phyloP scores from a whole-genome alignment of 2,797 vertebrate species.

The Hypotaenidia okinawae region DNA sequence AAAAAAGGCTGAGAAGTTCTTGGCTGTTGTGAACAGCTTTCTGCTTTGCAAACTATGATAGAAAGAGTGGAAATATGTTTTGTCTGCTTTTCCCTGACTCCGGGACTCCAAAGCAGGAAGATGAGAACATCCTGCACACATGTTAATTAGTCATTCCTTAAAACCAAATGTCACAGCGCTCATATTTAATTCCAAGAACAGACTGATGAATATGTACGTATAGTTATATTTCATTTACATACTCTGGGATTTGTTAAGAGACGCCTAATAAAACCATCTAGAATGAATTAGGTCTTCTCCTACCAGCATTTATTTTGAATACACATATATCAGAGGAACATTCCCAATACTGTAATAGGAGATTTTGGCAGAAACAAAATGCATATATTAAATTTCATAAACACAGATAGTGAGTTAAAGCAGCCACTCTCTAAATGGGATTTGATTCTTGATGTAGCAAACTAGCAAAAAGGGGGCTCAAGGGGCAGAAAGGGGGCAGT shows the following conservation, averaged over 20 bases:
- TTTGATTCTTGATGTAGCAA: background rate
- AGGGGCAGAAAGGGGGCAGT: accelerated
- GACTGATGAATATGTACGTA: constrained; percentile 72
- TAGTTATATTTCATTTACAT: constrained; percentile 72
- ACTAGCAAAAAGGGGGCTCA: background rate
- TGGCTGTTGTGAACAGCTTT: constrained; percentile 38
- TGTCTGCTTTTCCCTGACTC: constrained; percentile 65
- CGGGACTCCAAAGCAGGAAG: constrained; percentile 47
- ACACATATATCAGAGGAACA: constrained; percentile 40
- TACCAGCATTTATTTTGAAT: constrained; percentile 57
- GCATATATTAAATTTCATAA: constrained; percentile 18
- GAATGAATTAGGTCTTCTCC: constrained; percentile 66
- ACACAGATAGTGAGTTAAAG: constrained; percentile 13
- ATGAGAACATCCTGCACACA: constrained; percentile 71
- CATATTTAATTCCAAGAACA: constrained; percentile 74
- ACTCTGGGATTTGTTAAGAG: constrained; percentile 64
- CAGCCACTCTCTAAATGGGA: background rate
- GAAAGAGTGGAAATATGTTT: constrained; percentile 60
- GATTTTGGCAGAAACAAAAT: constrained; percentile 30
- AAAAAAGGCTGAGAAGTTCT: constrained; percentile 47
- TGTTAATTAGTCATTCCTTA: constrained; percentile 75
- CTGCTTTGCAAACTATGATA: constrained; percentile 61
- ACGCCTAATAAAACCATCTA: constrained; percentile 63
- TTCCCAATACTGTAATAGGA: constrained; percentile 15
- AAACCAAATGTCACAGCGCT: constrained; percentile 76